Evolutionary conservation across 2,113 vertebrate species (phyloP).

Genomic region (Dromaius novaehollandiae): DNA sequence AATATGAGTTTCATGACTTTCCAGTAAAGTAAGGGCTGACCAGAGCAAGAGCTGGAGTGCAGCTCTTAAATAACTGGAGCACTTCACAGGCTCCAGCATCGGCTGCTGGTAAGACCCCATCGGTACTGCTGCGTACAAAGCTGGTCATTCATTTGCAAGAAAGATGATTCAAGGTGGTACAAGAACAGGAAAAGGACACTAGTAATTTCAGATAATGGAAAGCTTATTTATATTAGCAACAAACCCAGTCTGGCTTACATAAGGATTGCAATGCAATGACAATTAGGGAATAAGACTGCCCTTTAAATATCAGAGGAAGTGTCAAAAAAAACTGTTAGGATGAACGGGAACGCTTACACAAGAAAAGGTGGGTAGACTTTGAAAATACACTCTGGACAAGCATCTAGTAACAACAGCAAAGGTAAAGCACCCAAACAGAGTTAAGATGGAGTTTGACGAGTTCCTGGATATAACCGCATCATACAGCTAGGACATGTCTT

Average conservation of each 20-base stretch:
- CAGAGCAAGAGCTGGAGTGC: background rate
- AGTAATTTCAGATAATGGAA: constrained; percentile 11
- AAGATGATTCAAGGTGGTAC: background rate
- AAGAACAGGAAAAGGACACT: constrained; percentile 38
- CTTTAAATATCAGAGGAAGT: background rate
- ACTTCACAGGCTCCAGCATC: background rate
- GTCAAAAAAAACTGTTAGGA: background rate
- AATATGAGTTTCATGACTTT: background rate
- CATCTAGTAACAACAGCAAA: too few species aligned
- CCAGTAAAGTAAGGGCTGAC: background rate
- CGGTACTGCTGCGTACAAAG: background rate
- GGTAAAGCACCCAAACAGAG: background rate
- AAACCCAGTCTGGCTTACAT: background rate
- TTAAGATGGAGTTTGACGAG: background rate
- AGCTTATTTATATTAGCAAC: constrained; percentile 11
- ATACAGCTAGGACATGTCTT: background rate
- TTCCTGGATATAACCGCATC: background rate
- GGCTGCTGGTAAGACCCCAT: background rate
- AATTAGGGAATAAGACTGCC: background rate
- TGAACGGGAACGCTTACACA: background rate
- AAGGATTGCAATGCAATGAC: background rate
- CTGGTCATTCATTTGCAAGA: background rate
- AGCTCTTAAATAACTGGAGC: background rate
- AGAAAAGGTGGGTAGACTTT: background rate
- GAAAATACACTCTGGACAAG: background rate